phyloP scores from a whole-genome alignment of 2,113 vertebrate genomes.

The Daboia siamensis region DNA sequence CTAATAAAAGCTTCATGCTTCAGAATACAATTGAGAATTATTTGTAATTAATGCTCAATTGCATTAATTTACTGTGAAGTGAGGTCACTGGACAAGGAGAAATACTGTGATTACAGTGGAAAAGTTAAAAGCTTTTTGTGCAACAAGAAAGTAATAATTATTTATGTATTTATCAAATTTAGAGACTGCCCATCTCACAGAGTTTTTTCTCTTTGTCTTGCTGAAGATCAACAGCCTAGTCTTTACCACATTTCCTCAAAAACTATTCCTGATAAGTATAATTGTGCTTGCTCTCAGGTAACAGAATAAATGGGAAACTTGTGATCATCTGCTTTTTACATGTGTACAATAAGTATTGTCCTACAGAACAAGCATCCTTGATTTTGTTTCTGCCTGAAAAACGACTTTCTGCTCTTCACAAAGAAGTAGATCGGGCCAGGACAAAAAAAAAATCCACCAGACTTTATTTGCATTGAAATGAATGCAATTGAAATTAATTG shows the following conservation, averaged over 20 bases:
- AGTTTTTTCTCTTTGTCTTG: neutral
- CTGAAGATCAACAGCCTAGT: neutral
- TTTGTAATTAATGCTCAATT: neutral
- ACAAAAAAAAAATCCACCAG: neutral
- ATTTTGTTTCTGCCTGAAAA: neutral
- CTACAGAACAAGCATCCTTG: neutral
- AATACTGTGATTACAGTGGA: neutral
- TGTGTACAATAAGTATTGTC: neutral
- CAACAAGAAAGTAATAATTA: neutral
- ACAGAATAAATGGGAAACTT: neutral
- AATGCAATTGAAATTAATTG: neutral
- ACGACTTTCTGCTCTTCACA: neutral
- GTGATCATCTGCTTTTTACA: neutral
- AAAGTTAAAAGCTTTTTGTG: neutral
- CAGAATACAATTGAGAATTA: neutral
- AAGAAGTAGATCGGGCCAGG: neutral
- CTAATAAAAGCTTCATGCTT: slow-evolving; percentile 4
- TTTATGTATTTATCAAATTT: neutral
- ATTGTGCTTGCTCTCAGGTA: neutral
- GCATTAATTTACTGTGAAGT: neutral
- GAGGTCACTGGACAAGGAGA: neutral
- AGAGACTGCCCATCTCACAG: neutral
- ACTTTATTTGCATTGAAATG: neutral
- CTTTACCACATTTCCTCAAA: neutral
- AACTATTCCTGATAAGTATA: neutral